Percentiles rank a stretch among this genome's conserved stretches.
These are phyloP conservation scores for Pedetes capensis DNA, from an alignment of 2,113 vertebrate species.

Conservation along the genomic window DNA sequence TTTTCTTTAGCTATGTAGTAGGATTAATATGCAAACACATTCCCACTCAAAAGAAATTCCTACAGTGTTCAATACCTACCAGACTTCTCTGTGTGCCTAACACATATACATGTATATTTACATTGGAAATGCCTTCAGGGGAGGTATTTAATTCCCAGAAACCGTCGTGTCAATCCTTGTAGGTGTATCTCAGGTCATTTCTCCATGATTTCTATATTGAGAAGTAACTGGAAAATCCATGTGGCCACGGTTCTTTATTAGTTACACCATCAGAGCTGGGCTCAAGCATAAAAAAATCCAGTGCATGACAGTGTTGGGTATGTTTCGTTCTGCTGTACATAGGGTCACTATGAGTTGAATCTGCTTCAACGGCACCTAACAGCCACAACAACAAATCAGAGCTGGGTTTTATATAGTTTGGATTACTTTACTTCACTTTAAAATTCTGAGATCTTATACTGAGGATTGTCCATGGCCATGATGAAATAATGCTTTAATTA, in stretches of 20 bases:
- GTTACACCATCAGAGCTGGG: background rate
- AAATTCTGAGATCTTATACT: constrained; percentile 24
- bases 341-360: too few relatives aligned
- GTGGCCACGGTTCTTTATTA: background rate
- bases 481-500: constrained; percentile 24
- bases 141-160: background rate
- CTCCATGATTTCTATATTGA: background rate
- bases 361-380: too few relatives aligned
- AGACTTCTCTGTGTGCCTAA: background rate
- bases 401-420: constrained; percentile 8
- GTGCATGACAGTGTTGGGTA: too few relatives aligned
- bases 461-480: background rate
- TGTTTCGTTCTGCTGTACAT: too few relatives aligned
- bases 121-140: background rate
- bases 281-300: too few relatives aligned
- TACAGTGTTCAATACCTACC: background rate
- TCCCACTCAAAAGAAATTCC: background rate
- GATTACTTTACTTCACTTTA: constrained; percentile 18
- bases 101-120: background rate
- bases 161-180: background rate
- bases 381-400: too few relatives aligned
- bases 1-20: background rate
- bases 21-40: background rate
- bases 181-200: background rate
- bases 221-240: background rate